Percentiles rank a stretch among this genome's conserved stretches.
These are phyloP conservation scores for Sorex maritimensis DNA, from an alignment of 2,797 vertebrate species.

Conservation along the genomic window DNA sequence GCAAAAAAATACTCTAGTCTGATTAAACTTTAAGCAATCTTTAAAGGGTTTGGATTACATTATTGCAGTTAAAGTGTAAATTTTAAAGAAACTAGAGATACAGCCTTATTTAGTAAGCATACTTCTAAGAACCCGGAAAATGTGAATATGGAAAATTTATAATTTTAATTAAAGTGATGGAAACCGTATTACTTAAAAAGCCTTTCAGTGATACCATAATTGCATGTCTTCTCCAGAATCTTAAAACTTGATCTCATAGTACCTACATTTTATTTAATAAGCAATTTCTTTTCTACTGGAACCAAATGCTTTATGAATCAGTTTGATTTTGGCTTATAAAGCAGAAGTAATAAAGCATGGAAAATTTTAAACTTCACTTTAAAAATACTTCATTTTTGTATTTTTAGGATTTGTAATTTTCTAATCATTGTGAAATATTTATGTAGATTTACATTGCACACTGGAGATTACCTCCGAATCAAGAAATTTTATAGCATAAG, in stretches of 20 bases:
- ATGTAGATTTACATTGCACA: background rate
- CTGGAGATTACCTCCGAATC: background rate
- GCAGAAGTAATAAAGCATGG: background rate
- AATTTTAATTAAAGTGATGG: slow-evolving; percentile 84
- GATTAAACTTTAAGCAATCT: slow-evolving; percentile 83
- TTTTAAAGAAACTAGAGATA: slow-evolving; percentile 76
- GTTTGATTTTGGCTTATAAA: slow-evolving; percentile 16
- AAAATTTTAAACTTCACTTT: background rate
- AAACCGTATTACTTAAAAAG: slow-evolving; percentile 50
- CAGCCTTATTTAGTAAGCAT: slow-evolving; percentile 72
- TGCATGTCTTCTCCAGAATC: slow-evolving; percentile 15
- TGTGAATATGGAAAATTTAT: slow-evolving; percentile 71
- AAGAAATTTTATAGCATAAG: background rate
- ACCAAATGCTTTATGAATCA: background rate
- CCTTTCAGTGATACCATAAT: slow-evolving; percentile 37
- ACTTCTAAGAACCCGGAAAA: slow-evolving; percentile 72
- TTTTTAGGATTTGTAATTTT: background rate
- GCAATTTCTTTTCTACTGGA: slow-evolving; percentile 1
- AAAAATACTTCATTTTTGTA: background rate
- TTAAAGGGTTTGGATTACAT: slow-evolving; percentile 83
- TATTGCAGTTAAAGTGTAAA: slow-evolving; percentile 78
- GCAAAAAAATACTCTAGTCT: slow-evolving; percentile 82
- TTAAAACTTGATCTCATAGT: slow-evolving; percentile 35
- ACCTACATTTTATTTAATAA: slow-evolving; percentile 49
- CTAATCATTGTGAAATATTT: background rate